A percentile compares a stretch with the other conserved stretches of the same genome.
Conservation (phyloP, 2,888 invertebrate species). For the Pseudoips prasinana region DNA sequence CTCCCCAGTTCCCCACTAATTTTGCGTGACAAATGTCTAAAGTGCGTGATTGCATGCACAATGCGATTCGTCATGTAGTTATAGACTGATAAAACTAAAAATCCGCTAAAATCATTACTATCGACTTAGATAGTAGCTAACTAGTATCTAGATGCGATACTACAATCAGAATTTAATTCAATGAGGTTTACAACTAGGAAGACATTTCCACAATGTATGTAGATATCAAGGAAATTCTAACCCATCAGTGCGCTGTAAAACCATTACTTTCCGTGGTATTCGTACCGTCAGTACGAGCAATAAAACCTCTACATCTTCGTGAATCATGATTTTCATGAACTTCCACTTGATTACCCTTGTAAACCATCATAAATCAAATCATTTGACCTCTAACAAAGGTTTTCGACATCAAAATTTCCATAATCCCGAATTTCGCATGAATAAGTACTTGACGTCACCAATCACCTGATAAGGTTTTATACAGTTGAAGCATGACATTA, state of each 20-base stretch:
- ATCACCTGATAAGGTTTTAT: constrained; percentile 61
- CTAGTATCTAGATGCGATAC: no score
- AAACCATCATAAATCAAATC: constrained; percentile 28
- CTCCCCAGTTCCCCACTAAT: no score
- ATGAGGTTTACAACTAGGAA: not conserved
- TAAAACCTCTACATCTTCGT: constrained; percentile 16
- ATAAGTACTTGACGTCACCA: constrained; percentile 62
- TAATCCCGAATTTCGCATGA: constrained; percentile 44
- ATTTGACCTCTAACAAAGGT: constrained; percentile 36
- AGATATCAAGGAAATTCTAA: not conserved
- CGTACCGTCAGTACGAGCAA: constrained; percentile 5
- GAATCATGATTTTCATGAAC: constrained; percentile 22
- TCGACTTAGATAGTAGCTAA: no score
- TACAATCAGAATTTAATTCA: no score
- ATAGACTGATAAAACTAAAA: no score
- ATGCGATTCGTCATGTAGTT: no score
- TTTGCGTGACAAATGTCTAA: no score
- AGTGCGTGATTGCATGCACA: no score
- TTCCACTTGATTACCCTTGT: constrained; percentile 25
- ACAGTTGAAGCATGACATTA: constrained; percentile 59
- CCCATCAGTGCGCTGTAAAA: constrained; percentile 2
- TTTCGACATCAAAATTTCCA: constrained; percentile 39
- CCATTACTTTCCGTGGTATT: not conserved
- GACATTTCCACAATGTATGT: not conserved
- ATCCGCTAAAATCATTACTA: no score